Conservation (phyloP, 2,113 vertebrate species). For the Callaeas wilsoni region DNA sequence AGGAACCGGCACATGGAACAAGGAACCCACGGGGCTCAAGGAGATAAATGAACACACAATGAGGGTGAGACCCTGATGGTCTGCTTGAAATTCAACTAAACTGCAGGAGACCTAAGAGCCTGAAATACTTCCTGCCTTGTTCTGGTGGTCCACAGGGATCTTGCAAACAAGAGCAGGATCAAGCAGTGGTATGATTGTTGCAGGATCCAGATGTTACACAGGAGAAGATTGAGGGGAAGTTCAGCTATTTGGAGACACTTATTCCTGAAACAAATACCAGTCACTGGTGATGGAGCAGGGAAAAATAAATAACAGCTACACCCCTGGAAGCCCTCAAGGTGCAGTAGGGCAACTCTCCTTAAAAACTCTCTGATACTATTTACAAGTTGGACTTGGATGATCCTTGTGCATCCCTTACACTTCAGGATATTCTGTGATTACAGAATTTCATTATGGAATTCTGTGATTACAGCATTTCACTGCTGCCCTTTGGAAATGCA, state of each 20-base stretch:
- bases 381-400: neutral
- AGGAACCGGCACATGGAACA: neutral
- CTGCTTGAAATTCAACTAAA: neutral
- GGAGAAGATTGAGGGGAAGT: neutral
- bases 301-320: neutral
- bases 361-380: neutral
- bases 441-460: neutral
- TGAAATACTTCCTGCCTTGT: neutral
- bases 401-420: neutral
- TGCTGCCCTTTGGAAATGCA: neutral
- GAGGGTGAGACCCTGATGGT: accelerated
- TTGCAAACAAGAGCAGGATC: neutral
- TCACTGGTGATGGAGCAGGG: neutral
- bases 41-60: neutral
- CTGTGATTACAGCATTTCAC: neutral
- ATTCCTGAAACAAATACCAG: neutral
- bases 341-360: neutral
- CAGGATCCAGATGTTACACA: neutral
- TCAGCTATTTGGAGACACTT: neutral
- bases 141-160: neutral
- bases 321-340: neutral
- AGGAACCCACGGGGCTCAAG: neutral
- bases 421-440: neutral
- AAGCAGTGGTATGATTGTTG: neutral
- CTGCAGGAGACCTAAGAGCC: neutral